Evolutionary conservation across 2,113 vertebrate species (phyloP).

Genomic region (Protobothrops mucrosquamatus): DNA sequence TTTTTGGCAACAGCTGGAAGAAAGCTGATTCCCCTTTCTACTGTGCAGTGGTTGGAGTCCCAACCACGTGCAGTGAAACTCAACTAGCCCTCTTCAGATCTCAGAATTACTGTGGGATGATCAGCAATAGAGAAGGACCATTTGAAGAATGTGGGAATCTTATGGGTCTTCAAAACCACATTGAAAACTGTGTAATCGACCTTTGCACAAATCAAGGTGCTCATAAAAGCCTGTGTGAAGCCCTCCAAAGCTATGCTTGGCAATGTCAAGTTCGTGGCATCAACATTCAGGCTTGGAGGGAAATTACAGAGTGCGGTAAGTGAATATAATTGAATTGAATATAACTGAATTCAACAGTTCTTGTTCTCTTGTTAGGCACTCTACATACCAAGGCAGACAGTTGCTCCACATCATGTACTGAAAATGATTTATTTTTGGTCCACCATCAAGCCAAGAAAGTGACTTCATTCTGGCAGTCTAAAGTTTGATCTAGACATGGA

Average conservation of each 20-base stretch:
- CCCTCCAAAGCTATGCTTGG: not conserved
- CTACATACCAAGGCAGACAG: not conserved
- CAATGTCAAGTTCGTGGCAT: constrained; percentile 24
- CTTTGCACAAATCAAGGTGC: not conserved
- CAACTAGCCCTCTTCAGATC: not conserved
- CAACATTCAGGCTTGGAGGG: constrained; percentile 59
- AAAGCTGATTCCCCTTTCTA: not conserved
- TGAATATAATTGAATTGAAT: not conserved
- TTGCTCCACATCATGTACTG: not conserved
- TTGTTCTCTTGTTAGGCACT: not conserved
- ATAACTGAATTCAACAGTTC: not conserved
- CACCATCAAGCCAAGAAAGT: not conserved
- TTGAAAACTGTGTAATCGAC: constrained; percentile 17
- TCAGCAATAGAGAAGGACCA: rapidly evolving
- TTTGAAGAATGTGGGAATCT: not conserved
- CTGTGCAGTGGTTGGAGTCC: not conserved
- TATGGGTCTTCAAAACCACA: rapidly evolving
- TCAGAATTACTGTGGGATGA: not conserved
- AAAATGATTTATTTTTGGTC: not conserved
- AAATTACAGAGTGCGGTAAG: constrained; percentile 57
- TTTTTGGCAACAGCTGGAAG: constrained; percentile 24
- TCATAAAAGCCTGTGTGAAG: not conserved
- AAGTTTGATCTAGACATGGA: not conserved
- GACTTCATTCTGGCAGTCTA: not conserved
- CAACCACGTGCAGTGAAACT: not conserved